These are phyloP conservation scores for Mixornis gularis DNA, from an alignment of 2,113 vertebrate species.

Conservation along the genomic window DNA sequence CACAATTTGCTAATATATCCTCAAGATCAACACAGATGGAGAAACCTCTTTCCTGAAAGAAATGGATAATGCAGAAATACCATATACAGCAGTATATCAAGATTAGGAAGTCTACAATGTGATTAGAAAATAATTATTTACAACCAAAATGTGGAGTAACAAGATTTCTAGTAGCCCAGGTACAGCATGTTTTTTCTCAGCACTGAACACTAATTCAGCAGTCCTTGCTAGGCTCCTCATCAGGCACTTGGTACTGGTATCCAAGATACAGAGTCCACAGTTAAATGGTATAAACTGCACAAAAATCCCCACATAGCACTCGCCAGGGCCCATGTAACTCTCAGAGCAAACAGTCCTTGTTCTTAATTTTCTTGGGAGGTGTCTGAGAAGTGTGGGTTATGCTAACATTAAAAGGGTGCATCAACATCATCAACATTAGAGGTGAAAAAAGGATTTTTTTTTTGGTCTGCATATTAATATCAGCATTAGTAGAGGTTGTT, in stretches of 20 bases:
- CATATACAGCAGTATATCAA: neutral
- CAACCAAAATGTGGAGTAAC: neutral
- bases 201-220: neutral
- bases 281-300: neutral
- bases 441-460: neutral
- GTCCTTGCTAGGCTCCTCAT: neutral
- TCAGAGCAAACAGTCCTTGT: neutral
- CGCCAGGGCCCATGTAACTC: accelerated
- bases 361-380: neutral
- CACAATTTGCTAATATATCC: neutral
- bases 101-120: neutral
- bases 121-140: neutral
- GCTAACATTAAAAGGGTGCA: neutral
- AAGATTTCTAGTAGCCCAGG: neutral
- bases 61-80: neutral
- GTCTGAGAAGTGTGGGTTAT: neutral
- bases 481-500: neutral
- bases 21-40: neutral
- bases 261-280: neutral
- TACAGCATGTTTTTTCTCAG: neutral
- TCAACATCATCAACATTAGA: too few species aligned
- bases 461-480: neutral
- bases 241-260: neutral
- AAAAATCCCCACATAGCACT: neutral
- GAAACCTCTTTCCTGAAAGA: neutral